A percentile compares a stretch with the other conserved stretches of the same genome.
These are phyloP conservation scores for Camponotus fellah DNA, from an alignment of 2,888 invertebrate species.

Conservation along the genomic window DNA sequence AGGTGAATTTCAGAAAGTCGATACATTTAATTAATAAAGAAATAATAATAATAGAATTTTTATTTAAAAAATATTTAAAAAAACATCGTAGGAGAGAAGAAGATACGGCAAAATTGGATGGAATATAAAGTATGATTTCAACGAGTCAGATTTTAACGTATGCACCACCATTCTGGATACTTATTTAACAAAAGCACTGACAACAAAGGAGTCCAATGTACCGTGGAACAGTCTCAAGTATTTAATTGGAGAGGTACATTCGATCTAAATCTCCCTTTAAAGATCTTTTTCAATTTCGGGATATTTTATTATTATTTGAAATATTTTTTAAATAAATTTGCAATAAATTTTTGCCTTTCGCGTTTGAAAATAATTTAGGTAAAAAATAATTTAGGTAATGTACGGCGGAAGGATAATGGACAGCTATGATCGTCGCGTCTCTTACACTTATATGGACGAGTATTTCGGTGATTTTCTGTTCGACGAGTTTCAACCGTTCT, in stretches of 20 bases:
- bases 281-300: not conserved
- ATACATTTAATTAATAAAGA: not conserved
- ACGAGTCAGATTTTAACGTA: conserved; percentile 96
- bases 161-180: conserved; percentile 95
- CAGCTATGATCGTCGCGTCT: conserved; percentile 95
- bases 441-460: conserved; percentile 96
- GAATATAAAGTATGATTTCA: conserved; percentile 98
- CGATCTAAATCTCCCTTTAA: not conserved
- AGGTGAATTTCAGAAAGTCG: conserved; percentile 86
- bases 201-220: conserved; percentile 88
- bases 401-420: conserved; percentile 98
- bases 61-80: not conserved
- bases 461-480: conserved; percentile 98
- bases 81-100: conserved; percentile 90
- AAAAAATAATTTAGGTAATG: conserved; percentile 91
- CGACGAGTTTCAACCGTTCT: conserved; percentile 96
- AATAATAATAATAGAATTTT: not conserved
- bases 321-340: not conserved
- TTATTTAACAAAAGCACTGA: conserved; percentile 91
- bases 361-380: conserved; percentile 87
- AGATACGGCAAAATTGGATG: conserved; percentile 98
- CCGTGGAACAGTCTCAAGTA: conserved; percentile 97
- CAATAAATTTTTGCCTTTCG: not conserved
- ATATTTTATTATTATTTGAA: not conserved
- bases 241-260: conserved; percentile 94